A percentile compares a stretch with the other conserved stretches of the same genome.
Evolutionary conservation across 2,113 vertebrate genomes (phyloP).

Genomic region (Lethenteron camtschaticum): DNA sequence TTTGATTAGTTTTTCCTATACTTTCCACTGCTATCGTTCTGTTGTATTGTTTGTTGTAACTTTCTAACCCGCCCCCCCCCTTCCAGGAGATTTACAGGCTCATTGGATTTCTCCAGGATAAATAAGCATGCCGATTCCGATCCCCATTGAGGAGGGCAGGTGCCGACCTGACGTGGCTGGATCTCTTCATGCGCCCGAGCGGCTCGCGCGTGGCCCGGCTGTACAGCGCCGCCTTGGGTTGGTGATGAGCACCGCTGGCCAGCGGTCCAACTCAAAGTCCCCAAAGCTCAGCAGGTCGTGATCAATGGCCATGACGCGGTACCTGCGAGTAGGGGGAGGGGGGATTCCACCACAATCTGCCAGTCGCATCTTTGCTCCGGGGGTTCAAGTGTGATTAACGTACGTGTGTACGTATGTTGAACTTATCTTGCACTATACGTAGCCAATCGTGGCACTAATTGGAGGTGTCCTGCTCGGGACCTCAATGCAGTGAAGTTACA

Average conservation of each 20-base stretch:
- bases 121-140: no score
- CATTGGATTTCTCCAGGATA: no score
- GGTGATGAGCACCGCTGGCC: conserved; percentile 76
- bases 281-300: conserved; percentile 81
- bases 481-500: no score
- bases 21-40: no score
- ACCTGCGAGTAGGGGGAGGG: conserved; percentile 28
- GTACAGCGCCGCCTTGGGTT: conserved; percentile 73
- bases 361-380: not conserved
- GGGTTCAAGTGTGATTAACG: not conserved
- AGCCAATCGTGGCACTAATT: not conserved
- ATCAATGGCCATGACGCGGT: conserved; percentile 65
- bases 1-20: no score
- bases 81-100: no score
- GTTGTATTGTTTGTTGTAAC: no score
- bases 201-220: conserved; percentile 52
- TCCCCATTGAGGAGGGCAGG: not conserved
- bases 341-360: not conserved
- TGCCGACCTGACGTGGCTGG: conserved; percentile 70
- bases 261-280: conserved; percentile 54
- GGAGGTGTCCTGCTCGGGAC: not conserved
- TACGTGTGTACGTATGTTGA: no score
- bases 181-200: conserved; percentile 38
- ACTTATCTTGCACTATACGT: not conserved
- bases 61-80: no score